phyloP scores from a whole-genome alignment of 2,888 invertebrate species.

The Folsomia manolachei region DNA sequence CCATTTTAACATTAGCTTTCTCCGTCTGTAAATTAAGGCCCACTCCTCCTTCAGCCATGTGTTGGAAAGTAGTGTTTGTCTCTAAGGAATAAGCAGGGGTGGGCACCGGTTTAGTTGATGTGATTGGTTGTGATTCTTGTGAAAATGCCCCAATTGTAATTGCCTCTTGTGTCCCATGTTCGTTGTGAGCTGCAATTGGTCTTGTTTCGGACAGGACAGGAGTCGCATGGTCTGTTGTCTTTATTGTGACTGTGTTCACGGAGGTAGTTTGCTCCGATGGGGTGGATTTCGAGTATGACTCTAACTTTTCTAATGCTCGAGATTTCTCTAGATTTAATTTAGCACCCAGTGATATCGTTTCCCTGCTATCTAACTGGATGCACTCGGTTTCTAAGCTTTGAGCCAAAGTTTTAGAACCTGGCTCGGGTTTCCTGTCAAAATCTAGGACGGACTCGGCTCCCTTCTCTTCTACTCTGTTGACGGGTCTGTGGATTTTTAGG shows the following conservation, averaged over 20 bases:
- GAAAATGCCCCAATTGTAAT: background rate
- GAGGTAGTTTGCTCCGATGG: background rate
- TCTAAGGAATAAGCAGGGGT: background rate
- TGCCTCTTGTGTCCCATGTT: too few species aligned
- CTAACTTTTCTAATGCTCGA: background rate
- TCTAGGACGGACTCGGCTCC: background rate
- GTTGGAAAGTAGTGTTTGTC: slow-evolving; percentile 2
- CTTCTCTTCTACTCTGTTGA: background rate
- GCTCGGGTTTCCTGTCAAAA: background rate
- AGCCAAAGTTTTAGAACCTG: background rate
- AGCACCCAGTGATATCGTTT: background rate
- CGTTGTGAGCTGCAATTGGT: background rate
- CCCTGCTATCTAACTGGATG: background rate
- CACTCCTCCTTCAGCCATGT: background rate
- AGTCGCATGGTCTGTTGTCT: background rate
- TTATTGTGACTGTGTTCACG: background rate
- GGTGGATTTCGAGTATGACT: background rate
- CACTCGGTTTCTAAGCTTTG: background rate
- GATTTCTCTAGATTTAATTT: background rate
- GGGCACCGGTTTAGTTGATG: background rate
- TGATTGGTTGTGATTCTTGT: background rate
- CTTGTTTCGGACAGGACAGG: too few species aligned
- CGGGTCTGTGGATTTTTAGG: slow-evolving; percentile 11
- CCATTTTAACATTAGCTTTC: background rate
- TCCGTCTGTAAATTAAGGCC: background rate